phyloP scores from a whole-genome alignment of 1,140 invertebrate species.

The Nasonia vitripennis region DNA sequence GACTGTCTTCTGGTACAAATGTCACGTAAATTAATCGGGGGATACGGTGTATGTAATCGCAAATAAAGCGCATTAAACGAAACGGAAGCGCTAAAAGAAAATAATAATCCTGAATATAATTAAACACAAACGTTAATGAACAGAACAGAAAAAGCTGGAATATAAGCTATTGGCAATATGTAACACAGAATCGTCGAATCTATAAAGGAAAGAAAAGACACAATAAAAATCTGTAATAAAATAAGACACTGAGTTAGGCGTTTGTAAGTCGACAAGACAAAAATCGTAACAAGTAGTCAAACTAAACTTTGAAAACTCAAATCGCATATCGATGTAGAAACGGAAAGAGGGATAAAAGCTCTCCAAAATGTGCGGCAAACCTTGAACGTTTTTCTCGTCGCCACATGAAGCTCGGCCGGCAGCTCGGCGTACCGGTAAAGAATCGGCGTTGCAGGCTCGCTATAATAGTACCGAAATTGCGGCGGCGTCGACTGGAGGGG shows the following conservation, averaged over 20 bases:
- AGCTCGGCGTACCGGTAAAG: not conserved
- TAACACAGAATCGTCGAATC: too few relatives aligned
- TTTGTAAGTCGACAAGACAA: not conserved
- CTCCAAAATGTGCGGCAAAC: not conserved
- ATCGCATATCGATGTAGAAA: too few relatives aligned
- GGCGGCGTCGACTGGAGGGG: slow-evolving; percentile 56
- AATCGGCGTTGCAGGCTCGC: not conserved
- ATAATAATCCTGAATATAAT: not conserved
- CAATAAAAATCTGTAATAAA: not conserved
- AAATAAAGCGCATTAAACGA: not conserved
- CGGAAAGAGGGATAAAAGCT: not conserved
- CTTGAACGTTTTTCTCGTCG: slow-evolving; percentile 35
- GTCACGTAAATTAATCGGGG: not conserved
- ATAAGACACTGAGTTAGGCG: not conserved
- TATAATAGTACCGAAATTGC: not conserved
- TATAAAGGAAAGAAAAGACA: too few relatives aligned
- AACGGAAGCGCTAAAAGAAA: not conserved
- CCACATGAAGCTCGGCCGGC: too few relatives aligned
- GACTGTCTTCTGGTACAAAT: not conserved
- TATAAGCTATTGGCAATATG: too few relatives aligned
- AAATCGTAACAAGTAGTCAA: not conserved
- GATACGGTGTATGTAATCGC: not conserved
- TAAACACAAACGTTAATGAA: not conserved
- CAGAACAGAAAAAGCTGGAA: not conserved
- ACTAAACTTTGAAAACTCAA: not conserved